Conservation (phyloP, 2,113 vertebrate genomes). For the Hepsetus odoe region DNA sequence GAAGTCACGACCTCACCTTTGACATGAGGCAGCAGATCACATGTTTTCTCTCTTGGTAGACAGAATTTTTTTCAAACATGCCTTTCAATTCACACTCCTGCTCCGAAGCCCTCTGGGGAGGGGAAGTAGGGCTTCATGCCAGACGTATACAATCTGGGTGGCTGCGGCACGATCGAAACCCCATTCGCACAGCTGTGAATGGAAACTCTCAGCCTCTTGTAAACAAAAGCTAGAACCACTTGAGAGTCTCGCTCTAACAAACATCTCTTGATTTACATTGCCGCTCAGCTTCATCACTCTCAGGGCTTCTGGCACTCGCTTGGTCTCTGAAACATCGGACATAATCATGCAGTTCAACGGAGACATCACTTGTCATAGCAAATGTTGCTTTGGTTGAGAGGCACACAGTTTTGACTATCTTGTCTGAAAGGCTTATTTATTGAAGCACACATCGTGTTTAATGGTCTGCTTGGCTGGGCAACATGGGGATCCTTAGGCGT, state of each 20-base stretch:
- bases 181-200: constrained; percentile 42
- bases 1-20: not conserved
- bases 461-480: constrained; percentile 23
- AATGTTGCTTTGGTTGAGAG: constrained; percentile 14
- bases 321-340: constrained; percentile 29
- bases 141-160: constrained; percentile 23
- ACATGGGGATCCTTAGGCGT: constrained; percentile 18
- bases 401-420: constrained; percentile 19
- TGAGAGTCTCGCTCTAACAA: constrained; percentile 44
- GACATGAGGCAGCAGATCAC: not conserved
- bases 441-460: constrained; percentile 23
- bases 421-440: constrained; percentile 38
- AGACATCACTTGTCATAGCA: constrained; percentile 10
- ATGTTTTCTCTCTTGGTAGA: not conserved
- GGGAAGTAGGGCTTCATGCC: constrained; percentile 21
- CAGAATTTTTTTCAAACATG: not conserved
- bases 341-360: constrained; percentile 31
- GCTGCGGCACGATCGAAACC: constrained; percentile 33
- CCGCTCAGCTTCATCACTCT: constrained; percentile 34
- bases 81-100: constrained; percentile 28
- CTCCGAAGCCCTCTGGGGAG: constrained; percentile 19
- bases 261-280: constrained; percentile 47
- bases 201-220: constrained; percentile 35
- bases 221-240: constrained; percentile 53
- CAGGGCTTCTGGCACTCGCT: constrained; percentile 24